Conservation (phyloP, 1,140 invertebrate genomes). For the Metopolophium dirhodum region DNA sequence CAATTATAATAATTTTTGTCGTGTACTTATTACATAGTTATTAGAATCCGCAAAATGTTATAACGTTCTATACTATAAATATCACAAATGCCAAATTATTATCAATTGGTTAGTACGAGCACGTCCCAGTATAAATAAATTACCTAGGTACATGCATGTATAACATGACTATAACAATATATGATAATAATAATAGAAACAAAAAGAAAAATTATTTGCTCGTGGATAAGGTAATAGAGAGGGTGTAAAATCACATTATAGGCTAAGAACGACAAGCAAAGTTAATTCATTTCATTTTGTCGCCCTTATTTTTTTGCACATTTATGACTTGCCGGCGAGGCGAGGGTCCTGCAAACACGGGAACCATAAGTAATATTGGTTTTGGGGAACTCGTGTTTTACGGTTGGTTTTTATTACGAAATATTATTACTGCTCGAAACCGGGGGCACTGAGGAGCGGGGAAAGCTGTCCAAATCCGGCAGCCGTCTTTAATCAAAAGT, state of each 20-base stretch:
- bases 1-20: too few species aligned
- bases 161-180: background rate
- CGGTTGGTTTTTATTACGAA: constrained; percentile 53
- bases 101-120: too few species aligned
- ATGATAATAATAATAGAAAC: background rate
- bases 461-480: constrained; percentile 42
- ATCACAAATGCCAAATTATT: too few species aligned
- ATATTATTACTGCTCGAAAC: constrained; percentile 44
- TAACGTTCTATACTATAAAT: too few species aligned
- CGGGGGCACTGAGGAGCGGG: background rate
- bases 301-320: background rate
- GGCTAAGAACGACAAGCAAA: background rate
- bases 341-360: background rate
- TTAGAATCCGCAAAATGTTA: too few species aligned
- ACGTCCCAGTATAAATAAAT: too few species aligned
- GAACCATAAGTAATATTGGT: constrained; percentile 50
- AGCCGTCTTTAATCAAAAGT: constrained; percentile 53
- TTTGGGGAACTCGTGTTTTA: constrained; percentile 48
- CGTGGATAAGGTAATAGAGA: background rate
- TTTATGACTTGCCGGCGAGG: constrained; percentile 4
- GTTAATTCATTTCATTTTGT: constrained; percentile 11
- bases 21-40: too few species aligned
- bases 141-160: too few species aligned
- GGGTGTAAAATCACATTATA: background rate
- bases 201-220: background rate